Percentiles rank a stretch among this genome's conserved stretches.
Conservation (phyloP, 2,113 vertebrate genomes). For the Grammomys dolichurus region DNA sequence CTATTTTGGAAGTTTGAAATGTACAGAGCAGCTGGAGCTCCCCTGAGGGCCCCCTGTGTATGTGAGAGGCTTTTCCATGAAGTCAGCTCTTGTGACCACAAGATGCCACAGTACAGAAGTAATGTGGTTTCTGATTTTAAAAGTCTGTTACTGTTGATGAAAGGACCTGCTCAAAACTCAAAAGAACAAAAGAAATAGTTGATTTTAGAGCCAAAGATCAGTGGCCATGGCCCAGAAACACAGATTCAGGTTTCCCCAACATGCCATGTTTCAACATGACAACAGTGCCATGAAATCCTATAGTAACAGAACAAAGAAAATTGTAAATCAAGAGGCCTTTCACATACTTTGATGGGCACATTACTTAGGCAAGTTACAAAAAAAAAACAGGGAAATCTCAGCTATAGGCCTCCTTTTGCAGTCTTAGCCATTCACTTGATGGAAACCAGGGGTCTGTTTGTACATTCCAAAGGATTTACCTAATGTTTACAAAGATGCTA, state of each 20-base stretch:
- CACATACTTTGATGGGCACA: background rate
- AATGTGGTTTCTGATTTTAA: conserved; percentile 48
- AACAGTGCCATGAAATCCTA: background rate
- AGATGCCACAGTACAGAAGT: background rate
- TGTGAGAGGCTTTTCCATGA: conserved; percentile 31
- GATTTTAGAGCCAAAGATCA: background rate
- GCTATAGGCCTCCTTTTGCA: background rate
- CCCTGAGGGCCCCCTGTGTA: background rate
- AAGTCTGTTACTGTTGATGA: conserved; percentile 6
- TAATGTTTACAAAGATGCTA: background rate
- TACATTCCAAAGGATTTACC: background rate
- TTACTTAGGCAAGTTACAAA: background rate
- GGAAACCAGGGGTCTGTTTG: background rate
- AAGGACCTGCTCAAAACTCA: background rate
- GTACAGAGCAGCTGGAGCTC: conserved; percentile 54
- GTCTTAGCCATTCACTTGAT: background rate
- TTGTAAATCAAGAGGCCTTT: background rate
- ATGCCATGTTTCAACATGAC: background rate
- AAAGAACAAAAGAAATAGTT: background rate
- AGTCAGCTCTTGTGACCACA: conserved; percentile 42
- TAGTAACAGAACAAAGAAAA: background rate
- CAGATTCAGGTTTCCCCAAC: background rate
- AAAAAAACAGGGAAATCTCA: background rate
- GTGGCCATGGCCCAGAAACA: background rate
- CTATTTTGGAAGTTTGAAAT: conserved; percentile 68